phyloP scores from a whole-genome alignment of 1,140 invertebrate species.

The Chelonus insularis region DNA sequence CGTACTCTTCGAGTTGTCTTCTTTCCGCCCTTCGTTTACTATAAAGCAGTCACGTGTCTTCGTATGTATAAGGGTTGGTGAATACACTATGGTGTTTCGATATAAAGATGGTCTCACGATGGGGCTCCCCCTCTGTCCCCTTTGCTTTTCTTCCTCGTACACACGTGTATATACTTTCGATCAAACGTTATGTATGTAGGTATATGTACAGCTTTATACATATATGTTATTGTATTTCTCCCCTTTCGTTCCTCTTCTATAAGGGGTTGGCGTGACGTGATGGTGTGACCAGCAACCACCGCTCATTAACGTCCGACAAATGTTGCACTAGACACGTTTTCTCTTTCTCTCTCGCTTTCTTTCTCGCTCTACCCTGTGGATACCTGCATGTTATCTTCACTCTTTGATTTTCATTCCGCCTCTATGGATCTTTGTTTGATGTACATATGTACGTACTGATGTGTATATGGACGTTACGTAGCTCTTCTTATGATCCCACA shows the following conservation, averaged over 20 bases:
- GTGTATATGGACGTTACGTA: too few species aligned
- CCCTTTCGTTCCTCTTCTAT: constrained; percentile 11
- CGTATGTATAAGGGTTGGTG: constrained; percentile 36
- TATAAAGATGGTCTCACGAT: constrained; percentile 50
- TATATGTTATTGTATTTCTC: constrained; percentile 33
- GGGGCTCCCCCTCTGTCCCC: constrained; percentile 30
- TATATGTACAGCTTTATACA: background rate
- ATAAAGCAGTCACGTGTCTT: constrained; percentile 51
- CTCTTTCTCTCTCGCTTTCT: background rate
- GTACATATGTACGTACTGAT: too few species aligned
- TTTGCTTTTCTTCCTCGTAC: background rate
- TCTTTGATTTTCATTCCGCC: background rate
- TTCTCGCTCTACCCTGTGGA: background rate
- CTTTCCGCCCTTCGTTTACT: constrained; percentile 24
- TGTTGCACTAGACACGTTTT: background rate
- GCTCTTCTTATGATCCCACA: too few species aligned
- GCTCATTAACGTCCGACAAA: constrained; percentile 28
- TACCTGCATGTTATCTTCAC: constrained; percentile 1
- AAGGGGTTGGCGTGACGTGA: constrained; percentile 19
- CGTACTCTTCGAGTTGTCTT: background rate
- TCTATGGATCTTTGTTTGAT: too few species aligned
- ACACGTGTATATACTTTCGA: background rate
- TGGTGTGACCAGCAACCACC: constrained; percentile 30
- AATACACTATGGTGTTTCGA: constrained; percentile 41
- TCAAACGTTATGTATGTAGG: too few species aligned